phyloP scores from a whole-genome alignment of 2,797 vertebrate genomes.

The Amblyraja radiata region DNA sequence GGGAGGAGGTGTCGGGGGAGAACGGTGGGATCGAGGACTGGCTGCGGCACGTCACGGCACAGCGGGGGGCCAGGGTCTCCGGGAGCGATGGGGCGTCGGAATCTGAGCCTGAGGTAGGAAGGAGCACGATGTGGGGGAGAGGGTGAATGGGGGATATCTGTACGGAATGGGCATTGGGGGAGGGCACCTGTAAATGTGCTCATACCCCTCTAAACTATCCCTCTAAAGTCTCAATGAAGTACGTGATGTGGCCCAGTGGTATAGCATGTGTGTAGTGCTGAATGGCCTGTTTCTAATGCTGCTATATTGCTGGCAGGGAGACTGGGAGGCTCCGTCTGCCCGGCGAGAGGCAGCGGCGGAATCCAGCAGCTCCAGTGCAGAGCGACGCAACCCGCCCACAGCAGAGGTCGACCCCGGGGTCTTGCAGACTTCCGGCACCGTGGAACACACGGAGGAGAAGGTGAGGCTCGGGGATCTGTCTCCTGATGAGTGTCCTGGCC shows the following conservation, averaged over 20 bases:
- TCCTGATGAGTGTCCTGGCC: too few species aligned
- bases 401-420: slow-evolving; percentile 62
- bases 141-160: not conserved
- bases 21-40: not conserved
- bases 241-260: not conserved
- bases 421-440: slow-evolving; percentile 64
- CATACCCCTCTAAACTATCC: too few species aligned
- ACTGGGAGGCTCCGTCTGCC: slow-evolving; percentile 62
- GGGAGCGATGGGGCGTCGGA: not conserved
- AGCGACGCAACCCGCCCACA: slow-evolving; percentile 66
- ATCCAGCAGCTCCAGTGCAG: slow-evolving; percentile 67
- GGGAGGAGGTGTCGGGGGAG: not conserved
- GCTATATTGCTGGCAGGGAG: slow-evolving; percentile 58
- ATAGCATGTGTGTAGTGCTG: not conserved
- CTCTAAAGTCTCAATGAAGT: too few species aligned
- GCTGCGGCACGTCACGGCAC: not conserved
- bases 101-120: not conserved
- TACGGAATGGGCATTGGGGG: not conserved
- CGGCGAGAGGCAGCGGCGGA: slow-evolving; percentile 66
- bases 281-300: not conserved
- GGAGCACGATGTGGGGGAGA: too few species aligned
- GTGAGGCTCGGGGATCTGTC: slow-evolving; percentile 48
- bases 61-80: too few species aligned
- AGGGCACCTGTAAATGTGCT: too few species aligned
- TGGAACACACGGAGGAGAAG: slow-evolving; percentile 73